Evolutionary conservation across 2,888 invertebrate genomes (phyloP), one percentile per base, ranked within the genome.

Genomic region (Heteromyza rotundicornis): DNA sequence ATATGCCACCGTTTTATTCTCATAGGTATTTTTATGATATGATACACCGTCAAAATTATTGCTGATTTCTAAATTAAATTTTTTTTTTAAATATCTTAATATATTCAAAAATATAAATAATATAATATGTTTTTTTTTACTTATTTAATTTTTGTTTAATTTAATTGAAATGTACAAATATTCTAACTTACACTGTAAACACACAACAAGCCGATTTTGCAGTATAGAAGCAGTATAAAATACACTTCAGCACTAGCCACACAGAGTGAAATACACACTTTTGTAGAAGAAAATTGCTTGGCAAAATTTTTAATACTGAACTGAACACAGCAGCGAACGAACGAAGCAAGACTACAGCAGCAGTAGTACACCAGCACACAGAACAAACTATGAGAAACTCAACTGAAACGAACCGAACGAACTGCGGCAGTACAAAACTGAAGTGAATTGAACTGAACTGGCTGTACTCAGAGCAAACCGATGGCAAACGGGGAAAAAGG

Each of bases 151-250:
- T 3, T 2, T 40, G 5, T 40, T 40, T 40, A 40, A 40, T n/a
- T 36, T 20, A 17, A 57, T 12, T 23, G 52, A 57, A 20, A 36
- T 57, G 65, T 52, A 57, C 63, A 54, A 63, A 59, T 64, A 60
- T 63, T 67, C 63, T 63, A 64, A 58, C 68, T 58, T 65, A 52
- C 64, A 71, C 73, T 73, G 73, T 71, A 71, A 60, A 52, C 20
- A 64, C 54, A 40, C 2, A n/a, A 40, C 47, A 47, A 47, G 47
- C 17, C 5, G 40, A 40, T 40, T 40, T 40, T 40, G n/a, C 10
- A 40, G 12, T 40, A 27, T 40, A 40, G 40, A 40, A 40, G 8
- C 40, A 40, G 40, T n/a, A 7, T 40, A 2, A 40, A 40, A 40
- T 40, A 40, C 40, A 40, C 40, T 40, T 40, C 14, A 40, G 40